phyloP scores from a whole-genome alignment of 2,888 invertebrate species.

The Pediacus dermestoides region DNA sequence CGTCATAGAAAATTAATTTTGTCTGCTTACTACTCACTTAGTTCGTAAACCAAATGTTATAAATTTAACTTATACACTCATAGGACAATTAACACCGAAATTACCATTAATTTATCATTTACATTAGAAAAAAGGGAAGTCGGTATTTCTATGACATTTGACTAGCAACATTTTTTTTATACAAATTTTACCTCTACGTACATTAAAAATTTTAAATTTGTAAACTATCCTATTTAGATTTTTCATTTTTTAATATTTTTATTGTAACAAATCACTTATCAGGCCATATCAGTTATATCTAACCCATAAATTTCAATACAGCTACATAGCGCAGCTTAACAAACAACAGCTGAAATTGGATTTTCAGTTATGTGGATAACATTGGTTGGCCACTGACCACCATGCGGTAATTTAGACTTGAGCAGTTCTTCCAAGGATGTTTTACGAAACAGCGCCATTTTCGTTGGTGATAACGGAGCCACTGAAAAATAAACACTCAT shows the following conservation, averaged over 20 bases:
- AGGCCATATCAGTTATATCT: slow-evolving; percentile 12
- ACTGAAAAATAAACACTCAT: slow-evolving; percentile 53
- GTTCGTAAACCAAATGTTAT: no score
- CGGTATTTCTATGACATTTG: no score
- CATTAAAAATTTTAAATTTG: no score
- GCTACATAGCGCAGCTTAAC: slow-evolving; percentile 52
- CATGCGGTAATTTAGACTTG: slow-evolving; percentile 44
- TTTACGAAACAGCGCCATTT: slow-evolving; percentile 65
- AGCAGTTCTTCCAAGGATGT: slow-evolving; percentile 57
- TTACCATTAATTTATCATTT: no score
- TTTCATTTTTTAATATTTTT: no score
- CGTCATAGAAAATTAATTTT: neutral
- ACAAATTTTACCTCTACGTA: no score
- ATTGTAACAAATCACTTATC: no score
- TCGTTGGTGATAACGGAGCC: slow-evolving; percentile 67
- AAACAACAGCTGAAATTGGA: slow-evolving; percentile 72
- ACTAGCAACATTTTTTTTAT: no score
- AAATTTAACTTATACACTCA: no score
- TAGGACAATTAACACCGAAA: no score
- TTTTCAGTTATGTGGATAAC: slow-evolving; percentile 77
- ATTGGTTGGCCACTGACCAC: slow-evolving; percentile 55
- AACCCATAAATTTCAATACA: slow-evolving; percentile 42
- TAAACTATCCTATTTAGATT: no score
- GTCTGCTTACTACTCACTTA: slow-evolving; percentile 5
- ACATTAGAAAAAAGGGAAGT: no score